Conservation (phyloP, 2,888 invertebrate species). For the Endotricha flammealis region DNA sequence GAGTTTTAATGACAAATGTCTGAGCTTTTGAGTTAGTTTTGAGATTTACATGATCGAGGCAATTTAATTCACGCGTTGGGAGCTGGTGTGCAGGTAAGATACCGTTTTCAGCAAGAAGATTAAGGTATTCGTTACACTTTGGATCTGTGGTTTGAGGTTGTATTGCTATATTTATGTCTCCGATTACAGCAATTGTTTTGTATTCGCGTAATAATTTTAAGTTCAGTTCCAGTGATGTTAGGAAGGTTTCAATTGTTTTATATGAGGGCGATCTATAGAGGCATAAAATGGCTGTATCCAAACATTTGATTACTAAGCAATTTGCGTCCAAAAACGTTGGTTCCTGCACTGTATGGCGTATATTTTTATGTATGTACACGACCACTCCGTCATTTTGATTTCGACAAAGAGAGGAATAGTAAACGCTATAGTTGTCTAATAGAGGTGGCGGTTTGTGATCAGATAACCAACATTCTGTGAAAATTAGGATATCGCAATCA, state of each 20-base stretch:
- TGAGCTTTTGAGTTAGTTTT: not conserved
- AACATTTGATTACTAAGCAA: not conserved
- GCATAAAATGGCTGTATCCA: not conserved
- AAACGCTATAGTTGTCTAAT: not conserved
- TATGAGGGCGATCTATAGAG: no score
- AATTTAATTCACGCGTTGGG: not conserved
- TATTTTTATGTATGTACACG: no score
- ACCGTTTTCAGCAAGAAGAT: not conserved
- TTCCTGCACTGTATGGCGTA: no score
- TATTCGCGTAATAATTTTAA: not conserved
- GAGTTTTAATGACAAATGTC: not conserved
- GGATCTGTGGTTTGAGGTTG: not conserved
- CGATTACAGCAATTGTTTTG: not conserved
- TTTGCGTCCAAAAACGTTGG: no score
- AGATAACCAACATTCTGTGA: slow-evolving; percentile 8
- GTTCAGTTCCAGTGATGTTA: no score
- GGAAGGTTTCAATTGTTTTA: no score
- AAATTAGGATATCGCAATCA: slow-evolving; percentile 4
- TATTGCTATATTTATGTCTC: slow-evolving; percentile 1
- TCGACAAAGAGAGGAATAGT: slow-evolving; percentile 1
- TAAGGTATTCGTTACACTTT: not conserved
- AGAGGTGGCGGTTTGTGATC: slow-evolving; percentile 2
- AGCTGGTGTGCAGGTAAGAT: not conserved
- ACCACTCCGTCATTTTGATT: not conserved
- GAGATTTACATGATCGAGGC: not conserved